Percentiles rank a stretch among this genome's conserved stretches.
phyloP scores from a whole-genome alignment of 92 coral and sea anemone species.

The Palythoa grandiflora region DNA sequence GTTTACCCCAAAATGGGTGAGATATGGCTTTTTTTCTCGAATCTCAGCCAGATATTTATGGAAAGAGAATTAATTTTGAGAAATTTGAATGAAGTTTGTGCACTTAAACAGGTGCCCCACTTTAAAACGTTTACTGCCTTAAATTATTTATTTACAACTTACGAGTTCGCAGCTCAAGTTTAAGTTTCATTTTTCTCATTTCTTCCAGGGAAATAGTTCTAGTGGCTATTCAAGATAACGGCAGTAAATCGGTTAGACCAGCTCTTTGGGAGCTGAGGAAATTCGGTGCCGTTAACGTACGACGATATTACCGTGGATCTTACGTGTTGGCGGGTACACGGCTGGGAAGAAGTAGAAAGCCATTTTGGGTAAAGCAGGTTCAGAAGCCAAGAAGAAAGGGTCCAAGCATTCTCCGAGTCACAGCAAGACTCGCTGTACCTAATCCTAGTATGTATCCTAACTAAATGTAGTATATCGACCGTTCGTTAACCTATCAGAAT shows the following conservation, averaged over 20 bases:
- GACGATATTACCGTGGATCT: slow-evolving; percentile 32
- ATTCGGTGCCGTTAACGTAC: slow-evolving; percentile 9
- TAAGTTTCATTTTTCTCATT: no score
- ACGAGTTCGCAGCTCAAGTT: no score
- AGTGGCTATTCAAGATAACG: slow-evolving; percentile 37
- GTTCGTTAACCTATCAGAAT: no score
- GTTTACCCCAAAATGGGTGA: no score
- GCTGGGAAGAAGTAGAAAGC: slow-evolving; percentile 2
- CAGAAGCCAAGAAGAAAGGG: slow-evolving; percentile 40
- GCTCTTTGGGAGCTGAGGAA: slow-evolving; percentile 15
- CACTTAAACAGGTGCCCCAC: no score
- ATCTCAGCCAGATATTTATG: no score
- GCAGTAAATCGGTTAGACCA: slow-evolving; percentile 27
- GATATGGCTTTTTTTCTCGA: no score
- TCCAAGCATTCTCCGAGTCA: slow-evolving; percentile 25
- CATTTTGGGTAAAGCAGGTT: slow-evolving; percentile 35
- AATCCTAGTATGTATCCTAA: slow-evolving; percentile 19
- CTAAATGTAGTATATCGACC: no score
- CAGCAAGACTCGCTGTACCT: slow-evolving; percentile 1
- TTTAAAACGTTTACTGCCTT: no score
- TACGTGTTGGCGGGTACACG: slow-evolving; percentile 27
- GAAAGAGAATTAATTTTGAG: no score
- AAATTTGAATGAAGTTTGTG: no score
- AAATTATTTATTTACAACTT: no score
- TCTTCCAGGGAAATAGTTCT: slow-evolving; percentile 8